A percentile compares a stretch with the other conserved stretches of the same genome.
These are phyloP conservation scores for Germaria angustata DNA, from an alignment of 2,888 invertebrate genomes.

Conservation along the genomic window DNA sequence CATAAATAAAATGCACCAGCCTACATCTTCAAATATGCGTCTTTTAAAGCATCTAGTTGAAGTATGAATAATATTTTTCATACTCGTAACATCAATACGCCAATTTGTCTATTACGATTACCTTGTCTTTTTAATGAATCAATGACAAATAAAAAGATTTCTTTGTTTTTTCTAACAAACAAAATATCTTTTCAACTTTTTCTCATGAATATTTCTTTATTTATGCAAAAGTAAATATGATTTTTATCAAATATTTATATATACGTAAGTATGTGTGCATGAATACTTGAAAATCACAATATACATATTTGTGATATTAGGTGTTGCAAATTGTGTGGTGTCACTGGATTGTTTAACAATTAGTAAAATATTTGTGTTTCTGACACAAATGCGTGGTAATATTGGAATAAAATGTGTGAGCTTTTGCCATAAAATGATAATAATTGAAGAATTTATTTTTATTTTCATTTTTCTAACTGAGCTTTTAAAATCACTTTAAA, in stretches of 20 bases:
- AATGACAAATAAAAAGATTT: background rate
- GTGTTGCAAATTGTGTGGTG: background rate
- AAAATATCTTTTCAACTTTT: background rate
- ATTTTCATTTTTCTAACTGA: too few relatives aligned
- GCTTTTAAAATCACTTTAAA: too few relatives aligned
- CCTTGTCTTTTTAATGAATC: background rate
- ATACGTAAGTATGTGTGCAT: too few relatives aligned
- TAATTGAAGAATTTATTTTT: too few relatives aligned
- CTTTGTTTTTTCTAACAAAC: background rate
- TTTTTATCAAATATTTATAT: background rate
- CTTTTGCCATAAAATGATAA: background rate
- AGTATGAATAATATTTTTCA: background rate
- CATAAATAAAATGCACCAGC: background rate
- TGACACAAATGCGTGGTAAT: constrained; percentile 9
- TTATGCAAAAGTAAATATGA: background rate
- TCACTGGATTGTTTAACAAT: background rate
- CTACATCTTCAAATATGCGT: background rate
- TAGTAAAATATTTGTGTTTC: constrained; percentile 7
- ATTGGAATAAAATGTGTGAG: background rate
- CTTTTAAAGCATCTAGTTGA: background rate
- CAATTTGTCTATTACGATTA: background rate
- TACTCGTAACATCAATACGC: background rate
- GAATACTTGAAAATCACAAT: too few relatives aligned
- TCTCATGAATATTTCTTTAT: background rate
- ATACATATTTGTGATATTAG: background rate